These are phyloP conservation scores for Tetraodon nigroviridis DNA, from an alignment of 2,113 vertebrate species.

Conservation along the genomic window DNA sequence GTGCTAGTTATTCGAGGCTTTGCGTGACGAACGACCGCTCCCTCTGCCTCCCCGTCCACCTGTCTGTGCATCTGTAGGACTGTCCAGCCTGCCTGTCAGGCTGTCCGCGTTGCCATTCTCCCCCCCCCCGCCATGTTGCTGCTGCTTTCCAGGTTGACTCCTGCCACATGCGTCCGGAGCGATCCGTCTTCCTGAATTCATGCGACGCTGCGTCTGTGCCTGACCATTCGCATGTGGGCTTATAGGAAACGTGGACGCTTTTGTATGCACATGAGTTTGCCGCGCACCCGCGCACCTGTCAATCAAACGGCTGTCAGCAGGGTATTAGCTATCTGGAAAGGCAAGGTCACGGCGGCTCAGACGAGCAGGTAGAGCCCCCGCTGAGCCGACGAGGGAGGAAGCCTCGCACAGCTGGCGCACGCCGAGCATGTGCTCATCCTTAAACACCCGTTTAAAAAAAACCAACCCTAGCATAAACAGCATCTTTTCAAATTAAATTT, in stretches of 20 bases:
- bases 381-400: constrained; percentile 5
- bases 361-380: constrained; percentile 31
- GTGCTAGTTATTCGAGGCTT: constrained; percentile 30
- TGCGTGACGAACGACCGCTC: constrained; percentile 35
- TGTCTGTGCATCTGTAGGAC: constrained; percentile 34
- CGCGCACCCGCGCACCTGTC: constrained; percentile 35
- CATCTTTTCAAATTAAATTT: too few relatives aligned
- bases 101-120: constrained; percentile 27
- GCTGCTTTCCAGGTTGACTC: constrained; percentile 38
- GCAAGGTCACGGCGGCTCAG: constrained; percentile 59
- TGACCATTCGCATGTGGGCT: constrained; percentile 25
- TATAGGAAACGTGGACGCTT: constrained; percentile 11
- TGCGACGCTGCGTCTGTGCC: constrained; percentile 19
- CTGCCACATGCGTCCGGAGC: constrained; percentile 42
- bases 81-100: constrained; percentile 29
- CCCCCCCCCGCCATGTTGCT: neutral
- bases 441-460: too few relatives aligned
- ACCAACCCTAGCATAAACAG: too few relatives aligned
- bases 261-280: constrained; percentile 30
- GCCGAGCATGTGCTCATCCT: too few relatives aligned
- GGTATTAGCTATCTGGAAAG: constrained; percentile 46
- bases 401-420: neutral
- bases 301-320: constrained; percentile 49
- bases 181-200: constrained; percentile 29
- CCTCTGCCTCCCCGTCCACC: neutral